Evolutionary conservation across 2,113 vertebrate species (phyloP).

Genomic region (Xiphophorus maculatus): DNA sequence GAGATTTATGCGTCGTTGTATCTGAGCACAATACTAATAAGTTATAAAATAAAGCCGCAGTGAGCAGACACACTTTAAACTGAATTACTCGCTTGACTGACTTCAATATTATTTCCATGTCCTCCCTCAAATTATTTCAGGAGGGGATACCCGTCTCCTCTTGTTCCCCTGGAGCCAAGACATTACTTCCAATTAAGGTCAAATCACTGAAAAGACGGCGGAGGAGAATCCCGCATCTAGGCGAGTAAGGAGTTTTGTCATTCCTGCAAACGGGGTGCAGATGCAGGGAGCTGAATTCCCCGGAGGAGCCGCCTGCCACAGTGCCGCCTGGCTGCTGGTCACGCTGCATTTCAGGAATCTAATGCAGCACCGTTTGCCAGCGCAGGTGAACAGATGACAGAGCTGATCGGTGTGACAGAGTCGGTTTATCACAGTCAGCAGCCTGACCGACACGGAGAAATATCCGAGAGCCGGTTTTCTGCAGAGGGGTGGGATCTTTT

Average conservation of each 20-base stretch:
- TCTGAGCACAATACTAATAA: neutral
- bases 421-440: constrained; percentile 10
- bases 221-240: constrained; percentile 45
- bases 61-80: constrained; percentile 34
- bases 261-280: constrained; percentile 56
- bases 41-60: constrained; percentile 1
- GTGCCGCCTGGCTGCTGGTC: constrained; percentile 25
- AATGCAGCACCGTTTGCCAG: constrained; percentile 52
- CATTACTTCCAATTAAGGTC: constrained; percentile 67
- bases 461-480: constrained; percentile 33
- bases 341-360: constrained; percentile 34
- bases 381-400: constrained; percentile 46
- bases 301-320: neutral
- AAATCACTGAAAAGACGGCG: constrained; percentile 14
- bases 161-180: constrained; percentile 49
- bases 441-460: constrained; percentile 38
- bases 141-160: constrained; percentile 49
- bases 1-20: neutral
- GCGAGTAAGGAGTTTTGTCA: constrained; percentile 56
- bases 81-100: constrained; percentile 52
- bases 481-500: constrained; percentile 47
- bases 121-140: constrained; percentile 56
- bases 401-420: constrained; percentile 19
- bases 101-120: constrained; percentile 55
- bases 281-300: constrained; percentile 34